These are phyloP conservation scores for Allolobophora icterica DNA, from an alignment of 2,888 invertebrate genomes.

Conservation along the genomic window DNA sequence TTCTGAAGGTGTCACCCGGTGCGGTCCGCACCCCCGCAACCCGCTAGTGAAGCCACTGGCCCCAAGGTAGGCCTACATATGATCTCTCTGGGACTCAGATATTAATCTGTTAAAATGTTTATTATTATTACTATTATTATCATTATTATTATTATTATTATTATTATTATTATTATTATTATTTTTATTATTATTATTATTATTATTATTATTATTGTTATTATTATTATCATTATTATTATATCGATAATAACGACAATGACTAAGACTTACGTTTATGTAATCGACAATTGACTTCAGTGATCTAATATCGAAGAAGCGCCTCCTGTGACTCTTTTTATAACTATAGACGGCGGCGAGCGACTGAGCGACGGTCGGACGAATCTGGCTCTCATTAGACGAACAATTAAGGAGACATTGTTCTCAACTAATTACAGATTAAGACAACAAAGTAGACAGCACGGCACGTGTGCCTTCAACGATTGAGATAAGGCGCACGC, in stretches of 20 bases:
- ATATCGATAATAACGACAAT: not conserved
- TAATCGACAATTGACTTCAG: not conserved
- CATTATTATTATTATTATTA: too few species aligned
- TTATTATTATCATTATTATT: too few species aligned
- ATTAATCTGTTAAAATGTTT: too few species aligned
- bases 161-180: too few species aligned
- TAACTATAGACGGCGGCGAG: not conserved
- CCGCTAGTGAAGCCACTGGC: too few species aligned
- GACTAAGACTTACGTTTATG: not conserved
- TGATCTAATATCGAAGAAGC: not conserved
- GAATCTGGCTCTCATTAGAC: not conserved
- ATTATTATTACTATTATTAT: too few species aligned
- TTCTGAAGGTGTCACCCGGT: too few species aligned
- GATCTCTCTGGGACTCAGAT: too few species aligned
- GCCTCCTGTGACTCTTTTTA: not conserved
- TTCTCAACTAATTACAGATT: constrained; percentile 1
- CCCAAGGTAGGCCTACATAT: too few species aligned
- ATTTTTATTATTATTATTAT: too few species aligned
- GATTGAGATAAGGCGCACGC: not conserved
- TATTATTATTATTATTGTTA: too few species aligned
- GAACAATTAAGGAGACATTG: constrained; percentile 11
- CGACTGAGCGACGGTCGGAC: not conserved
- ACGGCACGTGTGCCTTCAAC: not conserved
- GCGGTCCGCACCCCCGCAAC: too few species aligned
- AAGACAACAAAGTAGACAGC: constrained; percentile 11